Evolutionary conservation across 2,797 vertebrate species (phyloP), one percentile per base, ranked within the genome.

Genomic region (Cetoscarus ocellatus): DNA sequence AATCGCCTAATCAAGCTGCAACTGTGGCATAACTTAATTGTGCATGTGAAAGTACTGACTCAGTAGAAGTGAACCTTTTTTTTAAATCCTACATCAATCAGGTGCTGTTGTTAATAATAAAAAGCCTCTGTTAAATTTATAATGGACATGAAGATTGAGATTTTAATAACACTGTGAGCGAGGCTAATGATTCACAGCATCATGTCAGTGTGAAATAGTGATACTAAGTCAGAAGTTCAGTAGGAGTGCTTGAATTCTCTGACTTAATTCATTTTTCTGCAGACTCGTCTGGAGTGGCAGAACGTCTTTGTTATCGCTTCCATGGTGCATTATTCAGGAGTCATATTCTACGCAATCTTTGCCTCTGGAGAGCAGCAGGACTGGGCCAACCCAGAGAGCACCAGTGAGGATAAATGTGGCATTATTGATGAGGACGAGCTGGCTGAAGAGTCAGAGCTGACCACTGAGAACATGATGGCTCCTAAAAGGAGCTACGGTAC

Each of bases 261-360:
- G 64, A 76, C 61, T 70, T 13, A 63, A 35, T 66, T 77, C 43
- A 19, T 72, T 45, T 78, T 54, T 57, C 79, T 82, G 70, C 92
- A 99, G 98, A 99, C 97, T 18, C 97, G 98, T 0, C 95, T 97
- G 82, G 98, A 99, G 86, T 99, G 98, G 98, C 98, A 99, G 92
- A 94, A 99, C 0, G 98, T 99, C 72, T 99, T 99, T 70, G 73
- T 99, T 75, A 99, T 99, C 8, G 98, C 98, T 0, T 93, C 98
- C 55, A 94, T 98, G 84, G 98, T 99, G 70, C 98, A 99, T 84
- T 99, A 99, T 93, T 92, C 96, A 3, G 98, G 98, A 0, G 97
- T 99, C 70, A 92, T 99, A 92, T 99, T 99, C 93, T 99, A 99
- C 0, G 98, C 94, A 45, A 94, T 98, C 90, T 99, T 99, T 84